These are phyloP conservation scores for Latrodectus geometricus DNA, from an alignment of 1,140 invertebrate species.

Conservation along the genomic window DNA sequence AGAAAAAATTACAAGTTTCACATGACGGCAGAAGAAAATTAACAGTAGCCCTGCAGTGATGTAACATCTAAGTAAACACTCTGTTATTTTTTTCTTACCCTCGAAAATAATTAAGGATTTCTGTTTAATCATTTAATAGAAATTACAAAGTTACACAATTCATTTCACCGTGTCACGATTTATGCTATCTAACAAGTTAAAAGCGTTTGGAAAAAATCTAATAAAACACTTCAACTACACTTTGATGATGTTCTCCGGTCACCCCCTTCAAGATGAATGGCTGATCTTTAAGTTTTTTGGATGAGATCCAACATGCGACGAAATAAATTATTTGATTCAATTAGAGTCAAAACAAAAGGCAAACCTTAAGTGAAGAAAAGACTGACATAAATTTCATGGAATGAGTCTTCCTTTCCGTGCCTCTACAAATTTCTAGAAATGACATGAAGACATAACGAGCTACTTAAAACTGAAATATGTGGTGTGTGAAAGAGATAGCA, in stretches of 20 bases:
- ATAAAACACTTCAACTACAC: neutral
- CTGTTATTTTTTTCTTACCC: neutral
- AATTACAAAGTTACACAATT: neutral
- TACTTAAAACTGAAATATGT: too few species aligned
- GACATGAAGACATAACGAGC: neutral
- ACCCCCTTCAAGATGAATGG: neutral
- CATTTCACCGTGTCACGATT: neutral
- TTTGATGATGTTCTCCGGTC: neutral
- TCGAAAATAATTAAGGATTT: neutral
- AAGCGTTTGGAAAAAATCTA: neutral
- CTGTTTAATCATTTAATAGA: neutral
- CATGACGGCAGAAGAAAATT: too few species aligned
- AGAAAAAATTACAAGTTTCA: too few species aligned
- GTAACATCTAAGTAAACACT: too few species aligned
- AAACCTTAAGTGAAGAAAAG: neutral
- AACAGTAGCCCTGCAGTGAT: too few species aligned
- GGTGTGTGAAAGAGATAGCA: too few species aligned
- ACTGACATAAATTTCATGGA: neutral
- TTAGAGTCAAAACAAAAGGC: neutral
- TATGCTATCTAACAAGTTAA: neutral
- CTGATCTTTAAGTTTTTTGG: neutral
- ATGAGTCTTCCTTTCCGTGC: neutral
- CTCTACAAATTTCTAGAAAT: neutral
- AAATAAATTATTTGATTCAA: conserved; percentile 3
- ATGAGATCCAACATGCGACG: neutral